A percentile compares a stretch with the other conserved stretches of the same genome.
These are phyloP conservation scores for Ambastaia sidthimunki DNA, from an alignment of 2,797 vertebrate species.

Conservation along the genomic window DNA sequence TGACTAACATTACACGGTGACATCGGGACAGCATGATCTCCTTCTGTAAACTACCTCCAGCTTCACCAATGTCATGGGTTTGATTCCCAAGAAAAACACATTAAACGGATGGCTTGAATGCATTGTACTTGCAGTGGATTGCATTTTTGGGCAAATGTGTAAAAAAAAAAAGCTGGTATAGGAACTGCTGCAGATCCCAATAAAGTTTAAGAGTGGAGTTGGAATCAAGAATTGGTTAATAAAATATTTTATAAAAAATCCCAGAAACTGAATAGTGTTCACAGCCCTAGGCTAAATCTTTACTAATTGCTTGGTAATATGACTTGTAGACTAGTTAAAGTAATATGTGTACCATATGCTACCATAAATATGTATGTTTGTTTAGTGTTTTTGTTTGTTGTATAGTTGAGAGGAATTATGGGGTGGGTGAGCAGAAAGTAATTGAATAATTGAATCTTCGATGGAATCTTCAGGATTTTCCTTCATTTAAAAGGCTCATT, in stretches of 20 bases:
- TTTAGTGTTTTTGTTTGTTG: neutral
- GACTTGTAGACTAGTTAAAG: no score
- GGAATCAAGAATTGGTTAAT: constrained; percentile 44
- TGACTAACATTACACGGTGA: constrained; percentile 17
- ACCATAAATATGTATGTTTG: no score
- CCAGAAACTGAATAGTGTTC: constrained; percentile 49
- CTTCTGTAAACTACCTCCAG: neutral
- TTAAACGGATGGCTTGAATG: neutral
- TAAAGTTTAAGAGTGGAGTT: neutral
- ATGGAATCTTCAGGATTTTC: no score
- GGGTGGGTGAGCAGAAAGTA: no score
- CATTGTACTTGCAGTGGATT: neutral
- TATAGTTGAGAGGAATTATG: neutral
- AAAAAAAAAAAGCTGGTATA: constrained; percentile 31
- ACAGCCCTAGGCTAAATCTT: neutral
- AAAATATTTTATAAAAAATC: neutral
- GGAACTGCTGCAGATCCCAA: constrained; percentile 45
- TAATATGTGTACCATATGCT: no score
- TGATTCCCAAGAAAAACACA: neutral
- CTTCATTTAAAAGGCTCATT: no score
- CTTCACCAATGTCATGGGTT: neutral
- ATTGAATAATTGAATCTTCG: no score
- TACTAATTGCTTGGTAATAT: neutral
- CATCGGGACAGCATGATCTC: neutral
- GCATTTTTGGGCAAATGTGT: neutral